Conservation (phyloP, 1,140 invertebrate genomes). For the Anoplophora glabripennis region DNA sequence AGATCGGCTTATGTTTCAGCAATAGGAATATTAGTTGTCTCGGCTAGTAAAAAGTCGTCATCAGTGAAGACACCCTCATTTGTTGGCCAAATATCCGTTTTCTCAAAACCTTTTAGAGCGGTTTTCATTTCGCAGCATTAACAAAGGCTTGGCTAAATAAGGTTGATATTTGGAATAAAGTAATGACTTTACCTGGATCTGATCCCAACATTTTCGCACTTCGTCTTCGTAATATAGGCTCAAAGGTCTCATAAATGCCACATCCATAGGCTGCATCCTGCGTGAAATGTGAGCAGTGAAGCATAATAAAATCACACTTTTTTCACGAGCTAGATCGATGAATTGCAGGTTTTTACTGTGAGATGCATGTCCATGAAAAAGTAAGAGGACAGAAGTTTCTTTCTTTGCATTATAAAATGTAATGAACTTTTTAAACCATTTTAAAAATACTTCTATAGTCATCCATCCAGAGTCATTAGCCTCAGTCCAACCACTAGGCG, state of each 20-base stretch:
- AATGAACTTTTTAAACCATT: constrained; percentile 44
- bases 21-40: too few relatives aligned
- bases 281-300: constrained; percentile 45
- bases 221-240: constrained; percentile 15
- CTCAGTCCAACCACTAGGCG: constrained; percentile 30
- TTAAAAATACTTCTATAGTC: constrained; percentile 34
- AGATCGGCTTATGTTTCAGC: too few relatives aligned
- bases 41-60: too few relatives aligned
- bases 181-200: too few relatives aligned
- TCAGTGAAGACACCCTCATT: too few relatives aligned
- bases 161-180: too few relatives aligned
- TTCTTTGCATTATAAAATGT: constrained; percentile 27
- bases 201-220: too few relatives aligned
- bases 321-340: constrained; percentile 37
- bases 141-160: too few relatives aligned
- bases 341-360: constrained; percentile 42
- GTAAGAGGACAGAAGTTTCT: constrained; percentile 33
- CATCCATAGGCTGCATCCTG: constrained; percentile 48
- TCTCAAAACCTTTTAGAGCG: too few relatives aligned
- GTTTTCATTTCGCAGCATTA: too few relatives aligned
- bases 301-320: constrained; percentile 43
- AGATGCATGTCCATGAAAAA: constrained; percentile 30
- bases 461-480: constrained; percentile 39
- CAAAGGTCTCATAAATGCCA: constrained; percentile 45
- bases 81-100: too few relatives aligned